Base-by-base conservation (phyloP, 2,113 vertebrate species). In the Trichomycterus rosablanca region DNA sequence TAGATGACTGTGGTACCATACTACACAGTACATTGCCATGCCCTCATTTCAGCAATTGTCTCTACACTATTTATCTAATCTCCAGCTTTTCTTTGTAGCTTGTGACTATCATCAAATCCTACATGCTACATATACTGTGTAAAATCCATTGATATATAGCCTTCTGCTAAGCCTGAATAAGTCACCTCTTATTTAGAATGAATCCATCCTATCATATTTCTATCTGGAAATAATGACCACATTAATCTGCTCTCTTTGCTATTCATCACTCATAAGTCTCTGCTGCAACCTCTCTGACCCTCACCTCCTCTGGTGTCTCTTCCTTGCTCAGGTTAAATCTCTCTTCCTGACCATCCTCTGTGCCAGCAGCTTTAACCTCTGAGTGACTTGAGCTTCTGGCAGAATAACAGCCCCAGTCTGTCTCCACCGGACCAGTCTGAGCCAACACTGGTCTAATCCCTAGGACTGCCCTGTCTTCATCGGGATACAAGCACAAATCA, bases 371-470 rank as follows among this genome's bases (percentile, higher is more conserved):
- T 0, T 40, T 66, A 57, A 72, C 66, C 70, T 70, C 55, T 76
- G 53, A 65, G 51, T 68, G 70, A 73, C 64, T 74, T 63, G 55
- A 15, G 22, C 71, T 0, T 0, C 71, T 72, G 68, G 82, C 69
- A 82, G 35, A 12, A 48, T 66, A 66, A 71, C 71, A 69, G 72
- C 35, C 59, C 77, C 81, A 76, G 68, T 75, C 74, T 81, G 70
- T 88, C 80, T 85, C 45, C 67, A 62, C 30, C 19, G 54, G 75
- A 75, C 80, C 75, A 67, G 79, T 71, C 82, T 83, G 80, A 76
- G 70, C 71, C 3, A 78, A 80, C 80, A 79, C 57, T 67, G 45
- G 63, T 61, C 70, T 81, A 77, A 81, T 84, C 72, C 67, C 72
- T 55, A 24, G 79, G 76, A 82, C 78, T 76, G 74, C 54, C 61